Conservation (phyloP, 2,113 vertebrate genomes). For the Petromus typicus region DNA sequence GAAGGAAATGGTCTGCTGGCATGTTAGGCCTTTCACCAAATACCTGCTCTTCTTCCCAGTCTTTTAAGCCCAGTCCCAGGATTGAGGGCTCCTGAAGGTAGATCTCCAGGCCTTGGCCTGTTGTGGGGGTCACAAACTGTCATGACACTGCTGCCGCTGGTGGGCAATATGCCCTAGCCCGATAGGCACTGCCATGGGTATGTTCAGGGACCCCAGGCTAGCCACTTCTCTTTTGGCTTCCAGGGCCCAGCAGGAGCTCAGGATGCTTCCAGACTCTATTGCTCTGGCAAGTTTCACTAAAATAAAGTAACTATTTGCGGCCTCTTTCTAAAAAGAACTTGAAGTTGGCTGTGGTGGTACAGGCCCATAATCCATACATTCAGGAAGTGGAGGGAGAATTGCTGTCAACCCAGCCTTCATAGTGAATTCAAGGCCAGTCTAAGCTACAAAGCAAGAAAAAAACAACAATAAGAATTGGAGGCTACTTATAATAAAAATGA, state of each 20-base stretch:
- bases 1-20: neutral
- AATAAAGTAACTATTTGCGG: neutral
- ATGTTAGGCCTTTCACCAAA: neutral
- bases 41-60: neutral
- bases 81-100: neutral
- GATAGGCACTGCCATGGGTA: neutral
- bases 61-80: neutral
- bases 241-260: neutral
- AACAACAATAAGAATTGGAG: neutral
- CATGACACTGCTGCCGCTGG: neutral
- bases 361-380: neutral
- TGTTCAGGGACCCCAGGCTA: neutral
- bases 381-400: neutral
- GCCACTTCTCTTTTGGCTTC: neutral
- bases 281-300: neutral
- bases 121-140: neutral
- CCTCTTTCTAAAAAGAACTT: neutral
- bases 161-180: neutral
- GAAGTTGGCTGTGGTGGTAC: neutral
- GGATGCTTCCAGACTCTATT: neutral
- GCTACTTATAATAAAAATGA: neutral
- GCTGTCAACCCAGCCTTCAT: no score
- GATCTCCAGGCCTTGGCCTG: neutral
- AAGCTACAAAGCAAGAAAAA: neutral
- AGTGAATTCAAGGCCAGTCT: no score